These are phyloP conservation scores for Mustela nigripes DNA, from an alignment of 2,113 vertebrate species.

Conservation along the genomic window DNA sequence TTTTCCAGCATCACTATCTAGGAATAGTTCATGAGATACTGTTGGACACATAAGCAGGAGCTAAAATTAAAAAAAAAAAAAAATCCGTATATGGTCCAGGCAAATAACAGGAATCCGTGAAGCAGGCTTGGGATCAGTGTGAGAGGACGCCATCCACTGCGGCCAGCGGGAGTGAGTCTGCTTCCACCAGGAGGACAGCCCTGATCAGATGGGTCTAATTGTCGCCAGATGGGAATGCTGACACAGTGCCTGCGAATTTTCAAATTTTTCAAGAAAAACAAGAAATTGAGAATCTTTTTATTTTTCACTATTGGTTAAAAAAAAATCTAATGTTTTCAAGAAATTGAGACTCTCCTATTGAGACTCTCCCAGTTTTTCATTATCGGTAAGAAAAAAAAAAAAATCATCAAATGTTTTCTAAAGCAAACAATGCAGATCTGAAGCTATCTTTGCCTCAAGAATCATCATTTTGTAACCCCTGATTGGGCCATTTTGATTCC, in stretches of 20 bases:
- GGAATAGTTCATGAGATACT: not conserved
- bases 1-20: not conserved
- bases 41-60: not conserved
- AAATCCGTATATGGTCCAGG: not conserved
- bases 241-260: not conserved
- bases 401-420: not conserved
- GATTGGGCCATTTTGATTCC: not conserved
- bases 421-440: not conserved
- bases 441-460: not conserved
- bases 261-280: not conserved
- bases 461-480: not conserved
- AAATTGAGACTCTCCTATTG: not conserved
- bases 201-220: fast-evolving
- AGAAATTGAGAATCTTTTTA: not conserved
- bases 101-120: too few species aligned
- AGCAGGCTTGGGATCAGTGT: fast-evolving
- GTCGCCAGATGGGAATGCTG: fast-evolving
- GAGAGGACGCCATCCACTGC: fast-evolving
- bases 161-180: fast-evolving
- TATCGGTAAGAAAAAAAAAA: not conserved
- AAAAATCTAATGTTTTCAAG: not conserved
- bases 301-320: not conserved
- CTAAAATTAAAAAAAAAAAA: not conserved
- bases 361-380: not conserved
- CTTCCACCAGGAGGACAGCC: fast-evolving